Base-by-base conservation (phyloP, 1,140 invertebrate genomes). In the Apis laboriosa region DNA sequence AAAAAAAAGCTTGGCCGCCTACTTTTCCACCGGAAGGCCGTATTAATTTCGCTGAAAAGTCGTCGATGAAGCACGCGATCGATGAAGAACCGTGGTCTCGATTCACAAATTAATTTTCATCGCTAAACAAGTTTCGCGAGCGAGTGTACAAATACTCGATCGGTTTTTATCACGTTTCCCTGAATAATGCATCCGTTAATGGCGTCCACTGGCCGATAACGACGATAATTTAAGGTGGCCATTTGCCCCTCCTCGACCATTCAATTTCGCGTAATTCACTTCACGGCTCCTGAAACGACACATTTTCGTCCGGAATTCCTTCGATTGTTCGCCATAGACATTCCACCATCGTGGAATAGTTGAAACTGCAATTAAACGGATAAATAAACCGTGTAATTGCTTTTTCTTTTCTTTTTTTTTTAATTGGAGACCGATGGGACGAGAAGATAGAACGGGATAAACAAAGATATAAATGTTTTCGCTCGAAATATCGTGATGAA, bases 111-210 rank as follows among this genome's bases (percentile, higher is more conserved):
- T 12, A 43, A 66, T 77, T 77, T 67, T 19, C 64, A 21, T 78
- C 53, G 53, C 0, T n/a, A 5, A 17, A 63, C 73, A 53, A 61
- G n/a, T 21, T 24, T 9, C 21, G 1, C n/a, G 43, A 17, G 1
- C 12, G 3, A 9, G 51, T 67, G 19, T 58, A 58, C 28, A 49
- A 53, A 70, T 67, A 70, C 19, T 60, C 9, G 53, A 78, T 78
- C 43, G 34, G 55, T 24, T 70, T 78, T 49, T 66, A 60, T 78
- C 70, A 24, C 19, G 21, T 24, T 43, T 9, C 53, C 13, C 34
- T 21, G 24, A 34, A 43, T 66, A 75, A 80, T n/a, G 80, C 63
- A 28, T 58, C 55, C n/a, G 28, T 74, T 70, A 70, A 70, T 68
- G 55, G 55, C 55, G 43, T n/a, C 66, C 51, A 43, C 1, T 12